A percentile compares a stretch with the other conserved stretches of the same genome.
phyloP scores from a whole-genome alignment of 2,888 invertebrate species.

The Chaetoderma sp. region DNA sequence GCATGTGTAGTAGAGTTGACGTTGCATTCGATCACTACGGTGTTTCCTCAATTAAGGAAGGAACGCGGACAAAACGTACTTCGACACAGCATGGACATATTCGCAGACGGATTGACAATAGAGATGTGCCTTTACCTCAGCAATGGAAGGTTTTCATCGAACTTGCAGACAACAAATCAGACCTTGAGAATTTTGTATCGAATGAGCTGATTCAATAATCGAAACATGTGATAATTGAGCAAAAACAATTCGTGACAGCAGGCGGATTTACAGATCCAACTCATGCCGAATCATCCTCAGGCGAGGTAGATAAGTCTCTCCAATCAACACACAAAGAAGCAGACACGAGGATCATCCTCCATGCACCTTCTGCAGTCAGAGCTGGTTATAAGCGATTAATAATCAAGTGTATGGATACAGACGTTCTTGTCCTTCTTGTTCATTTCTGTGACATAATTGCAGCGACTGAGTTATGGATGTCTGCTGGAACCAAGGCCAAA shows the following conservation, averaged over 20 bases:
- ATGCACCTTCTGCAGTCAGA: conserved; percentile 16
- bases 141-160: not conserved
- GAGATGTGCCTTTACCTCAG: not conserved
- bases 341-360: conserved; percentile 2
- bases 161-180: not conserved
- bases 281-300: not conserved
- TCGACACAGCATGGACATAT: no score
- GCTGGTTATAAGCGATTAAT: not conserved
- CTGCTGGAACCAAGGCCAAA: conserved; percentile 2
- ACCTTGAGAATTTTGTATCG: not conserved
- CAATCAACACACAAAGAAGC: not conserved
- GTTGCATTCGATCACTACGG: not conserved
- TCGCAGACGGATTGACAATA: not conserved
- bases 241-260: not conserved
- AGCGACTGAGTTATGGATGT: conserved; percentile 15
- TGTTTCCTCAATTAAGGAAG: not conserved
- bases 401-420: not conserved
- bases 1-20: not conserved
- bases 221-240: not conserved
- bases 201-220: not conserved
- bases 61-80: not conserved
- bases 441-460: not conserved
- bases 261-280: not conserved
- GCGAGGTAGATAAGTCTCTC: not conserved
- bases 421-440: conserved; percentile 12